These are phyloP conservation scores for Graptemys geographica DNA, from an alignment of 2,797 vertebrate species.

Conservation along the genomic window DNA sequence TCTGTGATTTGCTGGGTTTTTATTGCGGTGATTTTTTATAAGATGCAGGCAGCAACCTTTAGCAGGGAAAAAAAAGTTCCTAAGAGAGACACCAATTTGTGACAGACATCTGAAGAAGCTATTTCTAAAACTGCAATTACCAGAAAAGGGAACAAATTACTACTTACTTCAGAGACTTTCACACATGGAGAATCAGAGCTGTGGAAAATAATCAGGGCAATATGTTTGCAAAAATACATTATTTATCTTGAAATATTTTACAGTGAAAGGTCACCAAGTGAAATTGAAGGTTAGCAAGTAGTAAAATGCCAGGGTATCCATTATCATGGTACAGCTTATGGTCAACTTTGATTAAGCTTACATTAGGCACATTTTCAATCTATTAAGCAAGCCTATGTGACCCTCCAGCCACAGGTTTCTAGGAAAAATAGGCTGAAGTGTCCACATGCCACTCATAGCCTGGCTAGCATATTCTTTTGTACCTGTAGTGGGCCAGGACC, in stretches of 20 bases:
- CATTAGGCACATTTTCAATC: constrained; percentile 22
- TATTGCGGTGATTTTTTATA: background rate
- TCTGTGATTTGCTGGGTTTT: background rate
- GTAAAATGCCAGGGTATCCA: constrained; percentile 57
- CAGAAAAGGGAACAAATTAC: constrained; percentile 81
- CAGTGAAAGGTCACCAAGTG: constrained; percentile 74
- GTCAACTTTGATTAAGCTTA: constrained; percentile 38
- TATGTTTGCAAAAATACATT: constrained; percentile 80
- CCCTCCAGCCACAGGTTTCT: background rate
- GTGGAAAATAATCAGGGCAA: constrained; percentile 78
- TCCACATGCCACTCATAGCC: background rate
- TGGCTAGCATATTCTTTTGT: accelerated
- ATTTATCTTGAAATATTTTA: constrained; percentile 80
- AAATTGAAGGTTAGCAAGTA: constrained; percentile 75
- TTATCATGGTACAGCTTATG: background rate
- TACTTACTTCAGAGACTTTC: constrained; percentile 79
- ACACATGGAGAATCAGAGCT: constrained; percentile 77
- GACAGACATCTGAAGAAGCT: constrained; percentile 74
- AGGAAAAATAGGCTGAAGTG: background rate
- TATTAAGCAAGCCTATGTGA: background rate
- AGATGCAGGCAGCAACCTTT: background rate
- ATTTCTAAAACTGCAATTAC: constrained; percentile 84
- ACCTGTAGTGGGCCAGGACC: accelerated
- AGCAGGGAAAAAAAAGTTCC: background rate
- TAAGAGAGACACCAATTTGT: constrained; percentile 64